Base-by-base conservation (phyloP, 2,113 vertebrate species). In the Corythoichthys intestinalis region DNA sequence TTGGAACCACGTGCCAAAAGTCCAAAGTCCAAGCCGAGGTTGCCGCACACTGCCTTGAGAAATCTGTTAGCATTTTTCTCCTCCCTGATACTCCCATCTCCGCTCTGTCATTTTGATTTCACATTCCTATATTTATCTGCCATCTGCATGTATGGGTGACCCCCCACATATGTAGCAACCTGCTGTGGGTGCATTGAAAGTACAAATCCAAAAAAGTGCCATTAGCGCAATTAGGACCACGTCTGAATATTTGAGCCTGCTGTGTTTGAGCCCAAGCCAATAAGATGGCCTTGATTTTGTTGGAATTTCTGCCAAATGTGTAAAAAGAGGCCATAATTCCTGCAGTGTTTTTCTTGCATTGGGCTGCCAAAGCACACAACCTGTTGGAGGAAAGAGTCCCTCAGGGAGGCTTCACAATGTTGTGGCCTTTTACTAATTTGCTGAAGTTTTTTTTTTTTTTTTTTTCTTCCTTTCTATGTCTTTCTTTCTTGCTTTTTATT, bases 101-200 rank as follows among this genome's bases (percentile, higher is more conserved):
- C 64, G 73, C 78, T 81, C 82, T 87, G 81, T 88, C 81, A 87
- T 87, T 87, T 86, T 71, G 67, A 81, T 77, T 73, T 83, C 47
- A 77, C 76, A 84, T 86, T 83, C 83, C 83, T 87, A 84, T 90
- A 88, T 90, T 85, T 88, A 83, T 88, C 79, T 88, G 34, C 65
- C 77, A 84, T 87, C 80, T 86, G 80, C 78, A 71, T 47, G 54
- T 75, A 77, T 79, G 66, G 44, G 69, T 72, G 69, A 77, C 83
- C 59, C 65, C 60, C 81, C 65, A 52, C 76, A 70, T 60, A 65
- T 70, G 77, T 64, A 81, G 44, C 60, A 75, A 84, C 75, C 81
- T 71, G 80, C 80, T 66, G 56, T 2, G 61, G 61, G 67, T 44
- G 62, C 17, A 35, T 67, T 58, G 17, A 28, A 70, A 63, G 46